Evolutionary conservation across 2,888 invertebrate species (phyloP).

Genomic region (Idaea dimidiata): DNA sequence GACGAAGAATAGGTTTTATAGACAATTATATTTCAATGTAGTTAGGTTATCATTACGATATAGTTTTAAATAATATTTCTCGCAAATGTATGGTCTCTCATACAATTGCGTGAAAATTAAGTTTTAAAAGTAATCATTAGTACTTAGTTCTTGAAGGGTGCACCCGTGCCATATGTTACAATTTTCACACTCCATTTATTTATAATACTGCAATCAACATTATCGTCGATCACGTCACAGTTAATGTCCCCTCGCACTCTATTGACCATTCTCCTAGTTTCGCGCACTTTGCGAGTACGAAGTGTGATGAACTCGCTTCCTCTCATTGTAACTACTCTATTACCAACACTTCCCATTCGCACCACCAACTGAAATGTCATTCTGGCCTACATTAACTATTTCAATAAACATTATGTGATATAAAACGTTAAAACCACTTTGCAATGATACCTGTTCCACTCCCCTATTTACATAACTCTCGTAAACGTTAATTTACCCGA

Average conservation of each 20-base stretch:
- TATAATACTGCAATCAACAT: neutral
- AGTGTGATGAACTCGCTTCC: constrained; percentile 58
- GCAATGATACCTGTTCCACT: constrained; percentile 20
- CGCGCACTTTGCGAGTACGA: constrained; percentile 31
- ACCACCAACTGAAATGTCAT: neutral
- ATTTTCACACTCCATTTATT: neutral
- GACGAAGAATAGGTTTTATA: too few relatives aligned
- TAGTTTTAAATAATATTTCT: too few relatives aligned
- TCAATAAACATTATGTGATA: constrained; percentile 40
- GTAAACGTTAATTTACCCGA: constrained; percentile 21
- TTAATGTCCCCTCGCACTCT: constrained; percentile 22
- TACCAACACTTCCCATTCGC: constrained; percentile 2
- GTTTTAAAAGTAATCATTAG: neutral
- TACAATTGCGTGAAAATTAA: too few relatives aligned
- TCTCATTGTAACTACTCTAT: constrained; percentile 29
- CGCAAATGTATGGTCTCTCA: too few relatives aligned
- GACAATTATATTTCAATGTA: too few relatives aligned
- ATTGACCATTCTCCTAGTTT: constrained; percentile 29
- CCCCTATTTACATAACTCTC: constrained; percentile 20
- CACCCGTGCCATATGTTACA: neutral
- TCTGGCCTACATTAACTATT: constrained; percentile 6
- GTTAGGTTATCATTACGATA: too few relatives aligned
- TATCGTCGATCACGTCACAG: neutral
- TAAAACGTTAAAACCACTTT: constrained; percentile 34
- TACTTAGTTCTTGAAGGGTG: neutral